phyloP scores from a whole-genome alignment of 1,140 invertebrate species.

The Drosophila sproati region DNA sequence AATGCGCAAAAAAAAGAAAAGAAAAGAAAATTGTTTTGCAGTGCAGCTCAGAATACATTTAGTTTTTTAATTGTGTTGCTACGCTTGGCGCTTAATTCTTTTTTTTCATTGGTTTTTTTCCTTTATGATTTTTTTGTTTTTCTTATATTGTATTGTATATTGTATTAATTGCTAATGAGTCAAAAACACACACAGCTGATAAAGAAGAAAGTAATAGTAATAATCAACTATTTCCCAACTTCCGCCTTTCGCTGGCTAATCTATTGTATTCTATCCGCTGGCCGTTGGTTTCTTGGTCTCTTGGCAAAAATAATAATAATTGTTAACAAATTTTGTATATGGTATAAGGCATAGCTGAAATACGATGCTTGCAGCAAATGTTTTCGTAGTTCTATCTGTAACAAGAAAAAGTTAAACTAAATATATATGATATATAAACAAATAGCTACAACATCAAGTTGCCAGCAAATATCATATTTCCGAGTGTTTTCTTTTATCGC shows the following conservation, averaged over 20 bases:
- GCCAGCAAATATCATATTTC: not conserved
- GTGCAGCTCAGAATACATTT: not conserved
- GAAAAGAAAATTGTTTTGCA: slow-evolving; percentile 1
- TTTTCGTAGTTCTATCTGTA: slow-evolving; percentile 21
- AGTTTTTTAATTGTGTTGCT: slow-evolving; percentile 25
- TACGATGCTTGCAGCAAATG: slow-evolving; percentile 4
- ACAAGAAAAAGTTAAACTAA: slow-evolving; percentile 33
- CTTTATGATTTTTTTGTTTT: slow-evolving; percentile 5
- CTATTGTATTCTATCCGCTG: not conserved
- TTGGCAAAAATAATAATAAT: slow-evolving; percentile 10
- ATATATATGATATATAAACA: slow-evolving; percentile 6
- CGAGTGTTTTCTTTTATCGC: no score
- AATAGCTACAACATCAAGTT: not conserved
- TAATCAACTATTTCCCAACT: not conserved
- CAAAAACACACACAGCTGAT: not conserved
- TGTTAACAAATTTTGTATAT: slow-evolving; percentile 23
- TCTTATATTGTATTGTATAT: slow-evolving; percentile 30
- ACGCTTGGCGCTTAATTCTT: slow-evolving; percentile 6
- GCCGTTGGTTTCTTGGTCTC: not conserved
- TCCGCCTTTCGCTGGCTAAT: not conserved
- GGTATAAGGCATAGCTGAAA: slow-evolving; percentile 28
- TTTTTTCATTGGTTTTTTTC: slow-evolving; percentile 18
- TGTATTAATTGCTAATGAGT: slow-evolving; percentile 20
- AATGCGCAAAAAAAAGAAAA: not conserved
- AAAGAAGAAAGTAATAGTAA: slow-evolving; percentile 6